Conservation (phyloP, 37 sponge, comb jelly and placozoan genomes). For the Lycopodina hypogea region DNA sequence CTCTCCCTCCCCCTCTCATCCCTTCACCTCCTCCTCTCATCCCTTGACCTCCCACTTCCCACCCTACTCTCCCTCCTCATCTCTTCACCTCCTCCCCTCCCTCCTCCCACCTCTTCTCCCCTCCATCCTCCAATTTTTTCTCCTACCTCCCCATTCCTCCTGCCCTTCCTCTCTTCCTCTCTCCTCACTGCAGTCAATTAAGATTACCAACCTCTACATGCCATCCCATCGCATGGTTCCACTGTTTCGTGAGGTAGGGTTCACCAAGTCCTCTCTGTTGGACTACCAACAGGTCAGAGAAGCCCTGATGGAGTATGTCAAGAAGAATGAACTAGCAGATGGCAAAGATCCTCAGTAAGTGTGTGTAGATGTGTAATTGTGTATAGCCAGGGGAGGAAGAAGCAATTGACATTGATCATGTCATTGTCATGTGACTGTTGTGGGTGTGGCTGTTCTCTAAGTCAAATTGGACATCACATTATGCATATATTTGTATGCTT, state of each 20-base stretch:
- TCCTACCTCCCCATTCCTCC: too few species aligned
- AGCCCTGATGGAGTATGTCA: conserved; percentile 40
- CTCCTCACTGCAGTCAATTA: not conserved
- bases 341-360: conserved; percentile 8
- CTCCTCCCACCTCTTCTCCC: not conserved
- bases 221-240: conserved; percentile 21
- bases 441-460: not conserved
- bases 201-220: conserved; percentile 30
- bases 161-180: too few species aligned
- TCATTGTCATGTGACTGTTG: not conserved
- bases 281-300: conserved; percentile 26
- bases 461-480: too few species aligned
- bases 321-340: conserved; percentile 27
- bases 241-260: conserved; percentile 27
- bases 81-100: not conserved
- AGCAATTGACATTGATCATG: too few species aligned
- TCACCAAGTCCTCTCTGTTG: conserved; percentile 31
- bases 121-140: not conserved
- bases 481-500: too few species aligned
- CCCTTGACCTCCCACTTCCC: not conserved
- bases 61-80: not conserved
- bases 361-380: not conserved
- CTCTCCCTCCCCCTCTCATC: too few species aligned
- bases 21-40: too few species aligned
- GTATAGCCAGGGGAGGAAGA: not conserved